A percentile compares a stretch with the other conserved stretches of the same genome.
Conservation (phyloP, 2,797 vertebrate species). For the Naso thynnoides region DNA sequence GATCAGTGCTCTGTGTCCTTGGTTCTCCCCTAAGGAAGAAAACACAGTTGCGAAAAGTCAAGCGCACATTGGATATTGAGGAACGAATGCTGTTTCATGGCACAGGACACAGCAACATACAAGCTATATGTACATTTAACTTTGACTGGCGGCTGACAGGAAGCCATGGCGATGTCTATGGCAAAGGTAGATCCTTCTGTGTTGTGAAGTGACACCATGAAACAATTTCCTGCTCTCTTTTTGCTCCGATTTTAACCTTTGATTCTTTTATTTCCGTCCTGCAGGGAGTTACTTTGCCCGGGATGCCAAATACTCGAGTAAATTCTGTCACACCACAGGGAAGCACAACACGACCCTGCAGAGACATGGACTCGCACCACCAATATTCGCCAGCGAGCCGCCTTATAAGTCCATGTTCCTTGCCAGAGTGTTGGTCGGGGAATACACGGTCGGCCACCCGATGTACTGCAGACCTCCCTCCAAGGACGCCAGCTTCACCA, state of each 20-base stretch:
- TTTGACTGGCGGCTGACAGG: slow-evolving; percentile 98
- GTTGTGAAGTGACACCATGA: slow-evolving; percentile 21
- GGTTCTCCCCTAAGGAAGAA: slow-evolving; percentile 89
- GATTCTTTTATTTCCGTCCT: not conserved
- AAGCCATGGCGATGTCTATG: slow-evolving; percentile 93
- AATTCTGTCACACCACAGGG: slow-evolving; percentile 93
- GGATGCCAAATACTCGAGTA: slow-evolving; percentile 95
- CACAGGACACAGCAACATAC: slow-evolving; percentile 94
- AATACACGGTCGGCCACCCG: slow-evolving; percentile 91
- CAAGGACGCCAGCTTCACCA: slow-evolving; percentile 94
- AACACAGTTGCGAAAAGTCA: slow-evolving; percentile 94
- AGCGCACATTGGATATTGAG: slow-evolving; percentile 89
- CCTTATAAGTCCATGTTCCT: slow-evolving; percentile 95
- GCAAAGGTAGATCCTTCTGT: slow-evolving; percentile 89
- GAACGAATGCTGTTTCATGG: slow-evolving; percentile 98
- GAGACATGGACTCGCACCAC: slow-evolving; percentile 89
- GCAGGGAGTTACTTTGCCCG: slow-evolving; percentile 96
- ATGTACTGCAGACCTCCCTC: slow-evolving; percentile 94
- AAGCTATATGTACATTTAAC: slow-evolving; percentile 97
- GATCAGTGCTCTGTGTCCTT: slow-evolving; percentile 39
- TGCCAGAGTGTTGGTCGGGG: slow-evolving; percentile 94
- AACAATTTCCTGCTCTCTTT: not conserved
- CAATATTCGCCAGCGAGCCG: slow-evolving; percentile 87
- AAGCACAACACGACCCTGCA: slow-evolving; percentile 92
- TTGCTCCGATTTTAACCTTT: slow-evolving; percentile 11